Evolutionary conservation across 2,888 invertebrate genomes (phyloP), one percentile per base, ranked within the genome.

Genomic region (Limenitis arthemis): DNA sequence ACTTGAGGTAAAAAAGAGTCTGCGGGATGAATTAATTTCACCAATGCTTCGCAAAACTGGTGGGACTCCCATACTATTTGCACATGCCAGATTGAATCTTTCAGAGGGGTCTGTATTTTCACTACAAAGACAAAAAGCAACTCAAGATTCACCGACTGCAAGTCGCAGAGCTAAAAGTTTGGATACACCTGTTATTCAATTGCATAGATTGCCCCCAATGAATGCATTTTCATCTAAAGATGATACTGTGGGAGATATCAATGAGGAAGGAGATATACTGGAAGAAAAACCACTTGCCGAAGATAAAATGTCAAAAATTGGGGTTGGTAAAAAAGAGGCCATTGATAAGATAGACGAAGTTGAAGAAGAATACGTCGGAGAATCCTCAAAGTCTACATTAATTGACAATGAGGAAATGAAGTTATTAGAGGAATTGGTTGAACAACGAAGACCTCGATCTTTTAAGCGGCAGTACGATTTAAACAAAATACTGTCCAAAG

Each of bases 201-300:
- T 95, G 32, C 93, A 92, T 73, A 88, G 91, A 66, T 76, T 95
- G 39, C 95, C 95, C 11, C 92, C 94, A 6, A 91, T 93, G 75
- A 94, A 94, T 75, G 93, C 95, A 0, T 94, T 95, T 72, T 95
- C 95, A 2, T 94, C 94, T 29, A 95, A 95, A 78, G 95, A 95
- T 70, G 95, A 95, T 70, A 95, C 95, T 0, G 91, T 95, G 0
- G 95, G 92, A 62, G 90, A 91, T 63, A 89, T 90, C 54, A 93
- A 93, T 60, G 91, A 91, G 70, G 90, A 90, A 72, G 88, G 88
- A 0, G 89, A 88, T 64, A 84, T 90, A 57, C 74, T 90, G 3
- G 90, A 90, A 71, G 89, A 89, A 55, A 90, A 90, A 66, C 75
- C 88, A 0, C 68, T 90, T n/a, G 67, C 82, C 12, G 83, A 85